Evolutionary conservation across 2,888 invertebrate species (phyloP).

Genomic region (Sarcophaga variegata): DNA sequence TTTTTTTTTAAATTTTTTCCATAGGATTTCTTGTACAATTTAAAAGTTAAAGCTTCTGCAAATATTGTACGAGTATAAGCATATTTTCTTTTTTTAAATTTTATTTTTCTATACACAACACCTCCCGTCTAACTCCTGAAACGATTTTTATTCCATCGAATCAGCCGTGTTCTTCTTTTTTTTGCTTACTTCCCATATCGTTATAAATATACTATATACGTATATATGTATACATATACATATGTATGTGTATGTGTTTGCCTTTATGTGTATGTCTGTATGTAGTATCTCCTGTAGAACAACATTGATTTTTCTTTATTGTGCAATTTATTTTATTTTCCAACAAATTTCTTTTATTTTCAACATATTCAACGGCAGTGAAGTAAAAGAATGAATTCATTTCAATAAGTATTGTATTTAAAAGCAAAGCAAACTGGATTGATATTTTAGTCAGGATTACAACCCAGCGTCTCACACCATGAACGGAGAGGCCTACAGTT

Average conservation of each 20-base stretch:
- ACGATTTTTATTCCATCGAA: conserved; percentile 24
- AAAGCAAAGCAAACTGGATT: neutral
- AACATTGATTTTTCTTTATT: conserved; percentile 69
- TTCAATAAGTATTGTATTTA: neutral
- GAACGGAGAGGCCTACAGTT: no score
- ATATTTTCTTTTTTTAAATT: conserved; percentile 8
- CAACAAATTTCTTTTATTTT: conserved; percentile 75
- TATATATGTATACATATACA: neutral
- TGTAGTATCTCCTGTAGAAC: conserved; percentile 48
- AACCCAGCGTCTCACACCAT: no score
- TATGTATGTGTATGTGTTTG: neutral
- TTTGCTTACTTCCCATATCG: conserved; percentile 51
- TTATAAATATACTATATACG: conserved; percentile 18
- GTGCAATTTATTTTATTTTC: conserved; percentile 72
- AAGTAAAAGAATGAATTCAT: neutral
- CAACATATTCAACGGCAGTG: conserved; percentile 36
- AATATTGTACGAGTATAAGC: conserved; percentile 32
- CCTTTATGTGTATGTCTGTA: neutral
- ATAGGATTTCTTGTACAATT: conserved; percentile 45
- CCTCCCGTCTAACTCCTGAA: conserved; percentile 55
- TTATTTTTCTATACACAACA: neutral
- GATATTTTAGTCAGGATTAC: no score
- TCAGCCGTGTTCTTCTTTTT: conserved; percentile 33
- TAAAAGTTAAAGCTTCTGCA: conserved; percentile 60
- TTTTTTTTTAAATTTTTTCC: conserved; percentile 33